Conservation (phyloP, 2,797 vertebrate species). For the Brachymystax lenok region DNA sequence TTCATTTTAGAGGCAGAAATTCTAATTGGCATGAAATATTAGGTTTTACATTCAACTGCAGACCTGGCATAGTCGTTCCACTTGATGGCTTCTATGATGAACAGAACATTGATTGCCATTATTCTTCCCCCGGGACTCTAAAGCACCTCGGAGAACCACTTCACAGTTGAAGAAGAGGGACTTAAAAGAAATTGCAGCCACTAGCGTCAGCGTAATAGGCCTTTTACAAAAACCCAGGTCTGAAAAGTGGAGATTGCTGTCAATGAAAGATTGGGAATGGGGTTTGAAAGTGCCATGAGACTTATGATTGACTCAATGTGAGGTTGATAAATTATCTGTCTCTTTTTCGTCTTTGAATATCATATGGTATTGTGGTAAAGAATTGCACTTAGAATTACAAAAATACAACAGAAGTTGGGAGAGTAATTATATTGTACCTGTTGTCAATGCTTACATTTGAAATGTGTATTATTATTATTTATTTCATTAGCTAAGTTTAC, state of each 20-base stretch:
- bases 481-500: not conserved
- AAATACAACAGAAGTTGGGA: not conserved
- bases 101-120: slow-evolving; percentile 56
- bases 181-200: slow-evolving; percentile 32
- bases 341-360: not conserved
- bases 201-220: slow-evolving; percentile 26
- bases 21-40: slow-evolving; percentile 38
- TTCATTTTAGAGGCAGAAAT: slow-evolving; percentile 20
- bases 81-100: slow-evolving; percentile 46
- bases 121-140: slow-evolving; percentile 41
- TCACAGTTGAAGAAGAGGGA: slow-evolving; percentile 32
- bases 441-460: too few species aligned
- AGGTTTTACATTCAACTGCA: slow-evolving; percentile 15
- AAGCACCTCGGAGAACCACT: slow-evolving; percentile 29
- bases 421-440: not conserved
- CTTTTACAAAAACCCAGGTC: slow-evolving; percentile 33
- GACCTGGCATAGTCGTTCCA: slow-evolving; percentile 27
- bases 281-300: not conserved
- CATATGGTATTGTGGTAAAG: not conserved
- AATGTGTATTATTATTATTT: not conserved
- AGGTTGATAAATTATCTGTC: not conserved
- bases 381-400: not conserved
- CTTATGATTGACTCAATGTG: not conserved
- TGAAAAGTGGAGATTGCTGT: slow-evolving; percentile 34
- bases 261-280: slow-evolving; percentile 28